phyloP scores from a whole-genome alignment of 2,888 invertebrate species.

The Argyresthia goedartella region DNA sequence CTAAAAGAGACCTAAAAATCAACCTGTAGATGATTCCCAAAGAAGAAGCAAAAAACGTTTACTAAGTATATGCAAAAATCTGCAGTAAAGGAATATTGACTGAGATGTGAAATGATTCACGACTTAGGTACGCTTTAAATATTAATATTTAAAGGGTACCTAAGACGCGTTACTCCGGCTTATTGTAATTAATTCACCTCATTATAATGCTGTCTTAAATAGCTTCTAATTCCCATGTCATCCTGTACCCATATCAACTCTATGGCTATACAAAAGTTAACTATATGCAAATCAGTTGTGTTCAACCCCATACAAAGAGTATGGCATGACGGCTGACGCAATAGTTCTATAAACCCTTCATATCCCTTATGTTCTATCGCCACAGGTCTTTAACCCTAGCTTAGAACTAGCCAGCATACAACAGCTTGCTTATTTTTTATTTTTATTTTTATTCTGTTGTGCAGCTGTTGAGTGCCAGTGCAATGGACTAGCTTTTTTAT shows the following conservation, averaged over 20 bases:
- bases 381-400: background rate
- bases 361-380: background rate
- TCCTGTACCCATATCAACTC: conserved; percentile 4
- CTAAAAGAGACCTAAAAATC: too few relatives aligned
- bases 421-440: conserved; percentile 4
- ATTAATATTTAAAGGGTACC: too few relatives aligned
- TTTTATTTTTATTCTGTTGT: background rate
- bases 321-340: conserved; percentile 12
- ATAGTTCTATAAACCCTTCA: background rate
- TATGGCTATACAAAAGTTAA: conserved; percentile 16
- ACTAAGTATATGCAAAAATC: too few relatives aligned
- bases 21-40: too few relatives aligned
- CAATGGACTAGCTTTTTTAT: background rate
- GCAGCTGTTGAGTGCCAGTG: conserved; percentile 3
- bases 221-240: background rate
- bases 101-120: too few relatives aligned
- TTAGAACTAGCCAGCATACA: conserved; percentile 1
- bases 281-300: conserved; percentile 17
- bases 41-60: too few relatives aligned
- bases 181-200: too few relatives aligned
- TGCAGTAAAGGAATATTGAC: too few relatives aligned
- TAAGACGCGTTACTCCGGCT: too few relatives aligned
- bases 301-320: conserved; percentile 13
- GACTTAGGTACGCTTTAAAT: too few relatives aligned
- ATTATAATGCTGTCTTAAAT: too few relatives aligned